Percentiles rank a stretch among this genome's conserved stretches.
These are phyloP conservation scores for Craseonycteris thonglongyai DNA, from an alignment of 2,113 vertebrate genomes.

Conservation along the genomic window DNA sequence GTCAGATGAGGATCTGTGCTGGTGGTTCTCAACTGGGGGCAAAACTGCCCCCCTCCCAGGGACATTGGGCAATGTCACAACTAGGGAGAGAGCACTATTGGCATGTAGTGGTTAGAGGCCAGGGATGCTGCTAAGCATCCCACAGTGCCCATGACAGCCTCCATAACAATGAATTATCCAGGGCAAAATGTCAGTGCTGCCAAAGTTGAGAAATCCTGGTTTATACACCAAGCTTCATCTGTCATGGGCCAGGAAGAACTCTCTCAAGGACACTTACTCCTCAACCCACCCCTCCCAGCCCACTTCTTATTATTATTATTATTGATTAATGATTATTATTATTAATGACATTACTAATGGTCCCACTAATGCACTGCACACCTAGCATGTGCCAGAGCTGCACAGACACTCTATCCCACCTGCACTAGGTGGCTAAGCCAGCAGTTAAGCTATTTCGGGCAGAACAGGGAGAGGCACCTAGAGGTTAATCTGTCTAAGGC, in stretches of 20 bases:
- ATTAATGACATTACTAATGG: neutral
- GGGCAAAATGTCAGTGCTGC: neutral
- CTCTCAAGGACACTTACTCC: neutral
- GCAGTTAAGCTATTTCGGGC: neutral
- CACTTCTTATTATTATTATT: neutral
- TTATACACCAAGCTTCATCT: neutral
- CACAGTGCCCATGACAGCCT: neutral
- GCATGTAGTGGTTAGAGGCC: neutral
- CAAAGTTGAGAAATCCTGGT: neutral
- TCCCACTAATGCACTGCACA: neutral
- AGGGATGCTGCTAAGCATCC: neutral
- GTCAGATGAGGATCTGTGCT: neutral
- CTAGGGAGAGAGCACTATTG: neutral
- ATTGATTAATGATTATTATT: neutral
- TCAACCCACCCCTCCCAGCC: too few relatives aligned
- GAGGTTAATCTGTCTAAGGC: neutral
- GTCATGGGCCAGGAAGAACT: neutral
- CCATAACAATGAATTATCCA: too few relatives aligned
- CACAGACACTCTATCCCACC: neutral
- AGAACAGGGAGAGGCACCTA: neutral
- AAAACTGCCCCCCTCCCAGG: neutral
- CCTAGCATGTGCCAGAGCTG: neutral
- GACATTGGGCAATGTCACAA: neutral
- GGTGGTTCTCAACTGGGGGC: neutral
- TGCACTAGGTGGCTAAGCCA: neutral